Base-by-base conservation (phyloP, 2,797 vertebrate species). In the Babyrousa celebensis region DNA sequence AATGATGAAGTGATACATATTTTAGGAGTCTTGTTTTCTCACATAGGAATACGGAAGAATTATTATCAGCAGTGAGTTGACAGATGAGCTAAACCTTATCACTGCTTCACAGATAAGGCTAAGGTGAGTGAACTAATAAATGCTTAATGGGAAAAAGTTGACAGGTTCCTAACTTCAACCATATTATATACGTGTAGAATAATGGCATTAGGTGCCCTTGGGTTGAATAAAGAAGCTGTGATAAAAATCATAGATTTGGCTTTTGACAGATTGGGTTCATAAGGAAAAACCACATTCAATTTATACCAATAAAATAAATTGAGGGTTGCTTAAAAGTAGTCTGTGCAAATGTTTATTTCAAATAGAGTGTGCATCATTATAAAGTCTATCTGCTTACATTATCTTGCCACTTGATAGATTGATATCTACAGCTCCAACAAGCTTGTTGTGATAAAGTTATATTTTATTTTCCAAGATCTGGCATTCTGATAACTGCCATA, bases 341-440 rank as follows among this genome's bases (percentile, higher is more conserved):
- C 32, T 89, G 85, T 85, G 23, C 43, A 85, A 54, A 85, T 3
- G 32, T 25, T 58, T 92, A 48, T 75, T 80, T 87, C 60, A 48
- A 48, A 48, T 10, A 65, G n/a, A 83, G 27, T 48, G 23, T 85
- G 71, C 90, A 29, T 95, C 74, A 60, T 36, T 60, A 67, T 78
- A 32, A 89, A 54, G 67, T 71, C 79, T 62, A 16, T 92, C 27
- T 92, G 29, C 32, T 92, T 80, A 48, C 29, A 62, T 84, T 78
- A 60, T 52, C 56, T 83, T 93, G 32, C 7, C 32, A 56, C 54
- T 74, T 70, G 65, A 58, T 78, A 85, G 58, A 70, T 6, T 68
- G 78, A 71, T 56, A 89, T 85, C 60, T 89, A 88, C 18, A 96
- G 54, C 6, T 93, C 40, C 23, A 87, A 2, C 25, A 89, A 93